Base-by-base conservation (phyloP, 2,797 vertebrate genomes). In the Podargus strigoides region DNA sequence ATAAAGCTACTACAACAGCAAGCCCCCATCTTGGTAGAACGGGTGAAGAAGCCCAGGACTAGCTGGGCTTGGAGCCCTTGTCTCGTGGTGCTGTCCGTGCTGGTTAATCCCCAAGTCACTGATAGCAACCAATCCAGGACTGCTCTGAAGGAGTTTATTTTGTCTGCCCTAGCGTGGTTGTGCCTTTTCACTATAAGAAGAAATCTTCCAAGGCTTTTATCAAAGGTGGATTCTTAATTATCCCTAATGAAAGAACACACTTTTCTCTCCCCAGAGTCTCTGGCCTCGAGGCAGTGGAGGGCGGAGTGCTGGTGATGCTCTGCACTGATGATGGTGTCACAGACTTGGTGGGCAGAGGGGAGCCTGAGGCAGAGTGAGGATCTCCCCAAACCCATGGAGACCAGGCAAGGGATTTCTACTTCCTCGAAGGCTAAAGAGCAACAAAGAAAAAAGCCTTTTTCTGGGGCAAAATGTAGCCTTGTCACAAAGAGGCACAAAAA, bases 121-220 rank as follows among this genome's bases (percentile, higher is more conserved):
- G 18, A 21, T 3, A 67, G 42, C 77, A 13, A 4, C 34, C 2
- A 0, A 34, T 64, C 42, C 32, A 2, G 3, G 4, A 6, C 37
- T 27, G 0, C 9, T 67, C 44, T 8, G 34, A 37, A 79, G 63
- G 62, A 90, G 16, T 20, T 50, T 14, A 2, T 39, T 66, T 56
- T 74, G 28, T 46, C 42, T n/a, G 11, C 50, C 81, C 50, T n/a
- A 7, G 23, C 14, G 50, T 55, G 36, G 39, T 58, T 73, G 36
- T 85, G 60, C 20, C 21, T n/a, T 81, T 44, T 69, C 53, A 21
- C 6, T 28, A 9, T 4, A 37, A 84, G 84, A 75, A 78, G 64
- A 52, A 77, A 32, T 50, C 42, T 86, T 79, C 12, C 60, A 69
- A 63, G 73, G 46, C 50, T 89, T 81, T 90, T 66, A 73, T 76